phyloP scores from a whole-genome alignment of 2,113 vertebrate genomes.

The Leucoraja erinaceus region DNA sequence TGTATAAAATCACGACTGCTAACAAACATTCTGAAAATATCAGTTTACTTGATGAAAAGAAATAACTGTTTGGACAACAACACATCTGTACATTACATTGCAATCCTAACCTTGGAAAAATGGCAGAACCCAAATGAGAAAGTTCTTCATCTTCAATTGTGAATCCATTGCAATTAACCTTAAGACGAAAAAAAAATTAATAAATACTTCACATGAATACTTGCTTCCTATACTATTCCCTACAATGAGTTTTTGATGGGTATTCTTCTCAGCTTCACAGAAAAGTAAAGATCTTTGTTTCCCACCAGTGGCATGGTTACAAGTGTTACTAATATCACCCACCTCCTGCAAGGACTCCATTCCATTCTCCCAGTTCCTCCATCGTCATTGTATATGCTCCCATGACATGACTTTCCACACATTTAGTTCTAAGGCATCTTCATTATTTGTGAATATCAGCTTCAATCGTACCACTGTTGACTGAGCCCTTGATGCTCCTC shows the following conservation, averaged over 20 bases:
- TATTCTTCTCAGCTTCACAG: neutral
- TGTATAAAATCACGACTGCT: neutral
- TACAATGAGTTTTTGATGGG: neutral
- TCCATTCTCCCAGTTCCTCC: too few species aligned
- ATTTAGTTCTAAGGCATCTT: too few species aligned
- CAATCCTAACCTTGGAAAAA: constrained; percentile 79
- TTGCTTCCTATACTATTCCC: constrained; percentile 40
- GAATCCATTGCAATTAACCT: constrained; percentile 96
- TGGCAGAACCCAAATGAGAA: constrained; percentile 82
- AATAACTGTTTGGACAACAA: neutral
- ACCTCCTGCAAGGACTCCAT: too few species aligned
- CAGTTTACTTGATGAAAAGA: neutral
- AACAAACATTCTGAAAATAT: neutral
- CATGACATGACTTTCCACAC: too few species aligned
- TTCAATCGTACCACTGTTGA: too few species aligned
- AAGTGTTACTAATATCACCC: too few species aligned
- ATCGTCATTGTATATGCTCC: too few species aligned
- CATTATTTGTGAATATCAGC: too few species aligned
- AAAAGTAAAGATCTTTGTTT: neutral
- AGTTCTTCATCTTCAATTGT: constrained; percentile 94
- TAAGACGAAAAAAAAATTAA: constrained; percentile 43
- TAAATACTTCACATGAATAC: neutral
- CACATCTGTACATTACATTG: neutral
- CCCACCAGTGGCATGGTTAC: neutral
- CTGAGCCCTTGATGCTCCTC: too few species aligned